Conservation (phyloP, 53 echinoderm and acorn worm species). For the Antedon mediterranea region DNA sequence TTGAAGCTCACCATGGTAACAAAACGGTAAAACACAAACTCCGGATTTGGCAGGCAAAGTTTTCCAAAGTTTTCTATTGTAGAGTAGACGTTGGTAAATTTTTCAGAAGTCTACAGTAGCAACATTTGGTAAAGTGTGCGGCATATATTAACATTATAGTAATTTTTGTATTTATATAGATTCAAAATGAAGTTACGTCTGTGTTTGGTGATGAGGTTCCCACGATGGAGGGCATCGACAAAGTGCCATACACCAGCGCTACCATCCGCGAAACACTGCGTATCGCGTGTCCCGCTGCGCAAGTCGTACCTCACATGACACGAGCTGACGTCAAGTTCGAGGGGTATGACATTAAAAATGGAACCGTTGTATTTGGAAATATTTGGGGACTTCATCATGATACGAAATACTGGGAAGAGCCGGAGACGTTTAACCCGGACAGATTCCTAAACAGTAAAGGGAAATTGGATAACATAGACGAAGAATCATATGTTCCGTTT, state of each 20-base stretch:
- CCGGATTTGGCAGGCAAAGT: too few species aligned
- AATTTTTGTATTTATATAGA: neutral
- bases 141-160: too few species aligned
- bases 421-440: constrained; percentile 21
- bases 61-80: too few species aligned
- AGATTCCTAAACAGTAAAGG: constrained; percentile 33
- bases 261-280: neutral
- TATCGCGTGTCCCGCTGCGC: neutral
- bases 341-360: neutral
- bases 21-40: too few species aligned
- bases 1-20: too few species aligned
- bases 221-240: neutral
- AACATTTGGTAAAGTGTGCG: too few species aligned
- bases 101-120: too few species aligned
- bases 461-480: constrained; percentile 2
- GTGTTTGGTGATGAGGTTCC: neutral
- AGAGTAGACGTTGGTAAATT: too few species aligned
- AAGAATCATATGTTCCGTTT: constrained; percentile 38
- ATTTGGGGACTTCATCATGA: constrained; percentile 22
- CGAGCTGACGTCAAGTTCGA: neutral
- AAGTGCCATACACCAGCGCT: neutral
- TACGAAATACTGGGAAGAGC: constrained; percentile 17
- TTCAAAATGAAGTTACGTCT: neutral
- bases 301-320: neutral
- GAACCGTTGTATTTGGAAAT: neutral